Conservation (phyloP, 1,140 invertebrate species). For the Acyrthosiphon pisum region DNA sequence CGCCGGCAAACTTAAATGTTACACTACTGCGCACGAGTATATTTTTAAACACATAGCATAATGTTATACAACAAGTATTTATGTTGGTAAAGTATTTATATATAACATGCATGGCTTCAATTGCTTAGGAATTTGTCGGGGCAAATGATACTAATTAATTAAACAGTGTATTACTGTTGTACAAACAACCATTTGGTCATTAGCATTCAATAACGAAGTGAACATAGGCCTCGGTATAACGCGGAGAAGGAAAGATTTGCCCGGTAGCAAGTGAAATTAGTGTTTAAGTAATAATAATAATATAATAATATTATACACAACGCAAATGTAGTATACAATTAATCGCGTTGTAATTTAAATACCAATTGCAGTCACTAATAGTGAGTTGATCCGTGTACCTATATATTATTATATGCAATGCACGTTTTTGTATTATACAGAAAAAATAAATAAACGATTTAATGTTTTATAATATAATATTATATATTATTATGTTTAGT, state of each 20-base stretch:
- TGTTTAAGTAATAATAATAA: neutral
- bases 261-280: conserved; percentile 11
- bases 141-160: conserved; percentile 33
- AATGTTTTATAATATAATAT: neutral
- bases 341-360: conserved; percentile 22
- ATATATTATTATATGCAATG: neutral
- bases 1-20: conserved; percentile 5
- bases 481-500: neutral
- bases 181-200: conserved; percentile 7
- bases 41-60: conserved; percentile 18
- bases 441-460: neutral
- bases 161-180: conserved; percentile 4
- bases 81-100: neutral
- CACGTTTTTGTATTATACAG: neutral
- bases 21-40: conserved; percentile 18
- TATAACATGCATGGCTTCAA: neutral
- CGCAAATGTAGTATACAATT: neutral
- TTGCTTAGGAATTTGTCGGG: neutral
- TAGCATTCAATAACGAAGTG: neutral
- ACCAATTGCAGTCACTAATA: neutral
- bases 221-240: neutral
- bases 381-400: neutral
- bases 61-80: neutral
- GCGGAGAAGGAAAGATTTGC: neutral
- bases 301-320: neutral